Evolutionary conservation across 2,113 vertebrate species (phyloP).

Genomic region (Saiga tatarica): DNA sequence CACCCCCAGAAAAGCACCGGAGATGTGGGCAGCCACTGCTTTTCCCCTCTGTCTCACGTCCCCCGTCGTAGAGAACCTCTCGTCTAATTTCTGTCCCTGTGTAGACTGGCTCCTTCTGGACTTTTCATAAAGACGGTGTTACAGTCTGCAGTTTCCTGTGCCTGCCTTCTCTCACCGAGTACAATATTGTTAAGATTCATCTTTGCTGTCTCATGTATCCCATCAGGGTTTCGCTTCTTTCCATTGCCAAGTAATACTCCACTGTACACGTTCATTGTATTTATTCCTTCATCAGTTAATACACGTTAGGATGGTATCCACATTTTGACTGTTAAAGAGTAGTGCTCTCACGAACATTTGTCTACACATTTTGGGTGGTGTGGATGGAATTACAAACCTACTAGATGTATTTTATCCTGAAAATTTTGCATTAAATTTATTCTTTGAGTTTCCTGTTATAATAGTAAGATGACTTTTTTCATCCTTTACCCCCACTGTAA

Average conservation of each 20-base stretch:
- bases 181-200: background rate
- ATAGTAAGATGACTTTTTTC: background rate
- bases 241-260: background rate
- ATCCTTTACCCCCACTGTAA: background rate
- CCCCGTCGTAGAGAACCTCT: fast-evolving
- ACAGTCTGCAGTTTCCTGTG: fast-evolving
- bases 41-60: background rate
- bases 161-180: background rate
- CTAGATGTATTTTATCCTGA: background rate
- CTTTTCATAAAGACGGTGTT: background rate
- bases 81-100: background rate
- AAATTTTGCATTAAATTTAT: background rate
- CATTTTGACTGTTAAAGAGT: background rate
- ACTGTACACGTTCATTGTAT: background rate
- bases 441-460: background rate
- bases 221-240: background rate
- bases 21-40: background rate
- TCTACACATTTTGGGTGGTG: background rate
- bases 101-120: too few relatives aligned
- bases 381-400: background rate
- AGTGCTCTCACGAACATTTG: background rate
- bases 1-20: background rate
- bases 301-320: fast-evolving
- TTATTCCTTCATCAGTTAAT: background rate
- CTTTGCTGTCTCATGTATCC: background rate